Conservation (phyloP, 2,113 vertebrate genomes). For the Lasiurus cinereus region DNA sequence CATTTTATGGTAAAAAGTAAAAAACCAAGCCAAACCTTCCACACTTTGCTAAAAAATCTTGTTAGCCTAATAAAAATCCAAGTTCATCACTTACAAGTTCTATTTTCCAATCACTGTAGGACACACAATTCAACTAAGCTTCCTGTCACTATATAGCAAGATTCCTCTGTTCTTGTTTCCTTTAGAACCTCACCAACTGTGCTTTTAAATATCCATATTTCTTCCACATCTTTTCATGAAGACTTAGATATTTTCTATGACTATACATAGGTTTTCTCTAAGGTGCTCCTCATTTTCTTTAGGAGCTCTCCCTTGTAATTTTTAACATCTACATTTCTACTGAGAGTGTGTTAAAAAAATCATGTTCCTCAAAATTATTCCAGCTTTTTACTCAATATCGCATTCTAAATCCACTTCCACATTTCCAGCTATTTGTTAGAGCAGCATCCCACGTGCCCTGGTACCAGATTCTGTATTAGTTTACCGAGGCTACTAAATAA, state of each 20-base stretch:
- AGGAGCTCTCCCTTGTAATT: background rate
- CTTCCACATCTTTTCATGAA: background rate
- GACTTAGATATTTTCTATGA: background rate
- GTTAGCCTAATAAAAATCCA: background rate
- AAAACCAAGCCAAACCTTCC: background rate
- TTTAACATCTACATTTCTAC: constrained; percentile 4
- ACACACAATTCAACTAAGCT: background rate
- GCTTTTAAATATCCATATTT: background rate
- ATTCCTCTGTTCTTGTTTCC: background rate
- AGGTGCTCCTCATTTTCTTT: background rate
- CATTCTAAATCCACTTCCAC: constrained; percentile 33
- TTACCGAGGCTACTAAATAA: background rate
- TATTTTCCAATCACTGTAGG: background rate
- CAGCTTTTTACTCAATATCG: background rate
- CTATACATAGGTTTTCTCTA: background rate
- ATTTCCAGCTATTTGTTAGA: background rate
- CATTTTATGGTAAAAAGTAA: background rate
- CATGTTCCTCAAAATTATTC: background rate
- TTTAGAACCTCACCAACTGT: background rate
- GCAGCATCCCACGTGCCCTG: background rate
- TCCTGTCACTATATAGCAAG: background rate
- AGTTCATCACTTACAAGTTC: background rate
- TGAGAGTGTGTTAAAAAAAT: background rate
- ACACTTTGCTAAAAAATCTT: constrained; percentile 4
- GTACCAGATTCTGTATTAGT: background rate